Percentiles rank a stretch among this genome's conserved stretches.
Conservation (phyloP, 2,888 invertebrate species). For the Scrobipalpa atriplicella region DNA sequence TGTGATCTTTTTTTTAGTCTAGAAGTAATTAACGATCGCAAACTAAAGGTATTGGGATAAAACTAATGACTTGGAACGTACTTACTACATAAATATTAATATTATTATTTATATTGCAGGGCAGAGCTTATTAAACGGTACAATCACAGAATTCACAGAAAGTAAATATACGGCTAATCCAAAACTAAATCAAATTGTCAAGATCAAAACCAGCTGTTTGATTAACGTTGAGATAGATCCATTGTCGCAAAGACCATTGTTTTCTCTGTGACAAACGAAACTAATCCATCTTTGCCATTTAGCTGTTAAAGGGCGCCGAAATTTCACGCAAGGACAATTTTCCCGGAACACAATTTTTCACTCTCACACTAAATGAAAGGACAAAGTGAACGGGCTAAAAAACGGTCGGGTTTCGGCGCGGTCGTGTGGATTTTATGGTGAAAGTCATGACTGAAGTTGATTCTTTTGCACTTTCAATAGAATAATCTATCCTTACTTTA, state of each 20-base stretch:
- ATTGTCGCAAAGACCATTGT: background rate
- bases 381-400: background rate
- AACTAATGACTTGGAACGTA: too few species aligned
- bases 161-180: background rate
- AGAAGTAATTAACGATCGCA: too few species aligned
- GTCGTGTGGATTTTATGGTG: background rate
- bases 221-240: background rate
- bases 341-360: constrained; percentile 8
- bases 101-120: too few species aligned
- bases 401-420: background rate
- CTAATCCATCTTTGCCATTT: constrained; percentile 11
- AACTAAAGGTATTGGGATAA: too few species aligned
- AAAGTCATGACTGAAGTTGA: background rate
- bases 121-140: too few species aligned
- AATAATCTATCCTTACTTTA: too few species aligned
- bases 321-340: background rate
- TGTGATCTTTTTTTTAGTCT: too few species aligned
- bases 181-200: background rate
- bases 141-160: background rate
- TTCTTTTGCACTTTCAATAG: background rate
- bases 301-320: constrained; percentile 3
- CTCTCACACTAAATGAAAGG: background rate
- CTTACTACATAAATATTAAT: too few species aligned
- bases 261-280: background rate
- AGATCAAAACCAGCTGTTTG: constrained; percentile 3